Evolutionary conservation across 1,140 invertebrate genomes (phyloP).

Genomic region (Vanessa tameamea): DNA sequence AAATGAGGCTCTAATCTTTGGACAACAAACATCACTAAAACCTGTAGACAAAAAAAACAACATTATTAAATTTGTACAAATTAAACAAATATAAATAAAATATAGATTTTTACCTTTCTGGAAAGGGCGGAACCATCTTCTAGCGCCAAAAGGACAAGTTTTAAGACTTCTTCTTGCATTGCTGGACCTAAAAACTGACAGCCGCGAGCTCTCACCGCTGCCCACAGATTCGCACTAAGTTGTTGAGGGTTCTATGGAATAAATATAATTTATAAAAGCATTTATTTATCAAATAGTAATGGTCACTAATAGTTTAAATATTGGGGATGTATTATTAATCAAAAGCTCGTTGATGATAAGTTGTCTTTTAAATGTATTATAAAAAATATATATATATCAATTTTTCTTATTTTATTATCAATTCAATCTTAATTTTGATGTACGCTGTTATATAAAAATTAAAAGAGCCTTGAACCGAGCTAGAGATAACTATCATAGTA

Average conservation of each 20-base stretch:
- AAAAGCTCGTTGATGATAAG: too few species aligned
- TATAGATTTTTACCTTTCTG: conserved; percentile 84
- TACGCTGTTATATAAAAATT: too few species aligned
- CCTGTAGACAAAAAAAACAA: conserved; percentile 72
- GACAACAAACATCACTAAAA: conserved; percentile 99
- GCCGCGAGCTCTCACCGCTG: conserved; percentile 96
- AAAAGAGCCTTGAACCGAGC: too few species aligned
- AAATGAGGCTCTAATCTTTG: conserved; percentile 97
- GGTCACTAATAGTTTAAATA: too few species aligned
- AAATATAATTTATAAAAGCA: not conserved
- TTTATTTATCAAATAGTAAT: too few species aligned
- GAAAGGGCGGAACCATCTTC: conserved; percentile 98
- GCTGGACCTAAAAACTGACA: conserved; percentile 99
- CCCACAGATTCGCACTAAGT: conserved; percentile 87
- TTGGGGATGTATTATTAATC: too few species aligned
- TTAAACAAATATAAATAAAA: not conserved
- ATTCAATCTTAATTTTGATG: too few species aligned
- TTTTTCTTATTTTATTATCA: too few species aligned
- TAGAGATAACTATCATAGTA: too few species aligned
- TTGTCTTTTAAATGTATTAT: too few species aligned
- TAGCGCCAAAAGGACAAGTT: conserved; percentile 94
- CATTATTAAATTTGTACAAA: not conserved
- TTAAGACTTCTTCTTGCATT: conserved; percentile 99
- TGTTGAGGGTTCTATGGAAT: conserved; percentile 66
- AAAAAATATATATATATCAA: too few species aligned